Evolutionary conservation across 2,888 invertebrate species (phyloP).

Genomic region (Gnatocerus cornutus): DNA sequence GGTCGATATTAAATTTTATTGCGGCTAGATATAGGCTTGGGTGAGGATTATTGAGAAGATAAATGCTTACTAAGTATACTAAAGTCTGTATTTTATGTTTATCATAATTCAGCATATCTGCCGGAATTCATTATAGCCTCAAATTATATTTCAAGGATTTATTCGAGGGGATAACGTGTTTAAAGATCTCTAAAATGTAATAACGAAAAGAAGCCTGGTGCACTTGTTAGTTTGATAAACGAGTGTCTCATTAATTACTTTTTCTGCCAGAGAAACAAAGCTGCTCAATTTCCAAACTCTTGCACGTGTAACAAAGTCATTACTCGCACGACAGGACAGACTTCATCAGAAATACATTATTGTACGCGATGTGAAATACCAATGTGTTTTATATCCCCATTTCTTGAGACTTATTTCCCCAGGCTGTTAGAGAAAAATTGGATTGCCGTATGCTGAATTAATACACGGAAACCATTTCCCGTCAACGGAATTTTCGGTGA

Average conservation of each 20-base stretch:
- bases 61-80: conserved; percentile 20
- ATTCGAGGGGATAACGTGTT: background rate
- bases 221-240: background rate
- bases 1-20: conserved; percentile 23
- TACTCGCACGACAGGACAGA: conserved; percentile 48
- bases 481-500: conserved; percentile 2
- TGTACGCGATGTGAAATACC: conserved; percentile 52
- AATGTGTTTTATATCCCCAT: conserved; percentile 43
- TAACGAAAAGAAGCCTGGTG: background rate
- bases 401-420: conserved; percentile 39
- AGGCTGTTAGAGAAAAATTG: conserved; percentile 46
- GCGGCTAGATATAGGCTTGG: conserved; percentile 14
- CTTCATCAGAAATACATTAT: conserved; percentile 58
- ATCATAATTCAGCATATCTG: conserved; percentile 8
- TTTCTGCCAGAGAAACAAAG: conserved; percentile 8
- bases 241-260: conserved; percentile 6
- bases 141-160: background rate
- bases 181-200: background rate
- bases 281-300: conserved; percentile 17
- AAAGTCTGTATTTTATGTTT: conserved; percentile 15
- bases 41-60: conserved; percentile 13
- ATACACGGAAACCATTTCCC: conserved; percentile 14
- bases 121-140: background rate
- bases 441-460: conserved; percentile 29
- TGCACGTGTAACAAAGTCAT: conserved; percentile 36